Conservation (phyloP, 1,140 invertebrate species). For the Conus ventricosus region DNA sequence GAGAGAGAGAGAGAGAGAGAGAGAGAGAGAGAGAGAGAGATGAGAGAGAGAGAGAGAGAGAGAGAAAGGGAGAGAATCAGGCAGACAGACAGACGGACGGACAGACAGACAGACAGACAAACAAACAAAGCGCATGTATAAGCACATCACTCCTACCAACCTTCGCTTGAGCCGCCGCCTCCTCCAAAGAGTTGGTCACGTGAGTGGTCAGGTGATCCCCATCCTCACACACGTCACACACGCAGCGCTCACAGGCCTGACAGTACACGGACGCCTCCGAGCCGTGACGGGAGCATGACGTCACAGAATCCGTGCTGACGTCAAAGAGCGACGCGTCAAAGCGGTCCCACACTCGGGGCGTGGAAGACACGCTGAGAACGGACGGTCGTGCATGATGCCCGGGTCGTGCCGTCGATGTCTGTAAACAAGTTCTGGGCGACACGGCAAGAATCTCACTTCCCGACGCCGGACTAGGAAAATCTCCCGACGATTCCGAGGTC, state of each 20-base stretch:
- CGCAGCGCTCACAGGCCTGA: constrained; percentile 5
- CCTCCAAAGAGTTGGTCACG: neutral
- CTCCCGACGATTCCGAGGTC: neutral
- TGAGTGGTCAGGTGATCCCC: constrained; percentile 5
- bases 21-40: neutral
- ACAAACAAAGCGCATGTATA: neutral
- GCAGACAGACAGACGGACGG: neutral
- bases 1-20: neutral
- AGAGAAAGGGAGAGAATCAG: neutral
- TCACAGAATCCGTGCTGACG: constrained; percentile 9
- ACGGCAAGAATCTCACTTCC: neutral
- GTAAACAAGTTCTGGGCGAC: neutral
- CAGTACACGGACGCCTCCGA: constrained; percentile 1
- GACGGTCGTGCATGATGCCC: neutral
- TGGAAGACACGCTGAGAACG: neutral
- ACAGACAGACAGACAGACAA: neutral
- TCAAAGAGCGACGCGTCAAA: constrained; percentile 6
- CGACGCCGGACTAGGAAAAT: neutral
- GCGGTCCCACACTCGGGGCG: neutral
- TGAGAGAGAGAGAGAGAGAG: neutral
- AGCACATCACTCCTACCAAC: neutral
- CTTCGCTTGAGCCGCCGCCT: constrained; percentile 4
- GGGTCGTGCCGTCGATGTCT: neutral
- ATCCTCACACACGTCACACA: constrained; percentile 21
- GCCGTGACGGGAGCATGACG: constrained; percentile 22